A percentile compares a stretch with the other conserved stretches of the same genome.
Conservation (phyloP, 2,113 vertebrate species). For the Tamias sibiricus region DNA sequence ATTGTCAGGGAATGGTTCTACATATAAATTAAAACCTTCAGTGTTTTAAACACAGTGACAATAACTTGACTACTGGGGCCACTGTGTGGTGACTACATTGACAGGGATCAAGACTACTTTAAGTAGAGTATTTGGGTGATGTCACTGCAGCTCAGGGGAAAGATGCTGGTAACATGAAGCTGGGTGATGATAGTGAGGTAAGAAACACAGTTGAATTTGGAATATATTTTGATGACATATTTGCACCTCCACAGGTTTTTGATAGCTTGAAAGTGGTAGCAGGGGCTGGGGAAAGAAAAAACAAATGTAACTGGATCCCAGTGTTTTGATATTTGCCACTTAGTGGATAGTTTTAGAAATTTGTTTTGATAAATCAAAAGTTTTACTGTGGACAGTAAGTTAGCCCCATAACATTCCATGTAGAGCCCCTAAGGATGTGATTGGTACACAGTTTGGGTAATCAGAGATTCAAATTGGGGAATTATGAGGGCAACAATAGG, state of each 20-base stretch:
- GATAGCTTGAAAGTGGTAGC: not conserved
- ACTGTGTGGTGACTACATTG: not conserved
- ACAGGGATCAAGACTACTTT: not conserved
- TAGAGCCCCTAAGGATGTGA: not conserved
- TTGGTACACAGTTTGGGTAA: not conserved
- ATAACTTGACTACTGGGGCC: not conserved
- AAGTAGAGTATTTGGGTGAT: not conserved
- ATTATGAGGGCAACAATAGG: not conserved
- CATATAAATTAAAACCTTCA: not conserved
- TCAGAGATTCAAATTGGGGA: not conserved
- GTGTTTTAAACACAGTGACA: not conserved
- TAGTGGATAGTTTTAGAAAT: not conserved
- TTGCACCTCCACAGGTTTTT: not conserved
- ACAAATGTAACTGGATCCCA: not conserved
- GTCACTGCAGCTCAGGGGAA: too few species aligned
- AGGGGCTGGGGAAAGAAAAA: not conserved
- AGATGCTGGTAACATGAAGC: not conserved
- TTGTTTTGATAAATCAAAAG: not conserved
- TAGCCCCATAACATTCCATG: not conserved
- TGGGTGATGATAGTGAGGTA: not conserved
- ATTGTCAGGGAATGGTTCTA: not conserved
- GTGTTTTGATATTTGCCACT: not conserved
- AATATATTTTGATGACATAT: not conserved
- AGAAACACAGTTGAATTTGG: not conserved
- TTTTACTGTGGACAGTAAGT: not conserved